Percentiles rank a stretch among this genome's conserved stretches.
These are phyloP conservation scores for Ylistrum balloti DNA, from an alignment of 1,140 invertebrate species.

Conservation along the genomic window DNA sequence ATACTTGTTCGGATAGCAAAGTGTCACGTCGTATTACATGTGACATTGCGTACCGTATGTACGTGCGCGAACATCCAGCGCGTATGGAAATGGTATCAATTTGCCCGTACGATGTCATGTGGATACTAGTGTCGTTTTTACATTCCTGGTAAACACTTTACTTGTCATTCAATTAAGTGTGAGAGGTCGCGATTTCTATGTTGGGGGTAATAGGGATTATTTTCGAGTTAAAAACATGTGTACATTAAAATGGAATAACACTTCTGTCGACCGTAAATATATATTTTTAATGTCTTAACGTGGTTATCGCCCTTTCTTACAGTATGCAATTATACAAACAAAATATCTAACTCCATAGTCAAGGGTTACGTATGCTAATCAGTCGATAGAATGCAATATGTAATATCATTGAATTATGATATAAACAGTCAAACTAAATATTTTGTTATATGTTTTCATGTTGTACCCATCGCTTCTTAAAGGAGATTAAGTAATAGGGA, in stretches of 20 bases:
- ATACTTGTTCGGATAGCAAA: neutral
- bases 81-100: neutral
- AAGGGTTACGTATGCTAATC: too few species aligned
- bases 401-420: too few species aligned
- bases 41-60: neutral
- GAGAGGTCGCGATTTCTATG: neutral
- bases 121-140: neutral
- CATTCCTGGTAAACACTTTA: neutral
- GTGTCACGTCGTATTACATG: neutral
- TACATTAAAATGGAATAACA: neutral
- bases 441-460: too few species aligned
- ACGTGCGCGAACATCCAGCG: constrained; percentile 36
- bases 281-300: neutral
- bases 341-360: too few species aligned
- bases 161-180: neutral
- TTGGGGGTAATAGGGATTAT: neutral
- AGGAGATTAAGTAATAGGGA: too few species aligned
- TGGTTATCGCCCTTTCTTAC: neutral
- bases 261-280: too few species aligned
- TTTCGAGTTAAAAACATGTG: neutral
- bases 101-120: neutral
- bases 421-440: too few species aligned
- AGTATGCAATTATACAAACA: too few species aligned
- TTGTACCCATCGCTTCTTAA: too few species aligned
- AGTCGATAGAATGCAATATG: too few species aligned